Evolutionary conservation across 1,140 invertebrate species (phyloP).

Genomic region (Drosophila kurseongensis): DNA sequence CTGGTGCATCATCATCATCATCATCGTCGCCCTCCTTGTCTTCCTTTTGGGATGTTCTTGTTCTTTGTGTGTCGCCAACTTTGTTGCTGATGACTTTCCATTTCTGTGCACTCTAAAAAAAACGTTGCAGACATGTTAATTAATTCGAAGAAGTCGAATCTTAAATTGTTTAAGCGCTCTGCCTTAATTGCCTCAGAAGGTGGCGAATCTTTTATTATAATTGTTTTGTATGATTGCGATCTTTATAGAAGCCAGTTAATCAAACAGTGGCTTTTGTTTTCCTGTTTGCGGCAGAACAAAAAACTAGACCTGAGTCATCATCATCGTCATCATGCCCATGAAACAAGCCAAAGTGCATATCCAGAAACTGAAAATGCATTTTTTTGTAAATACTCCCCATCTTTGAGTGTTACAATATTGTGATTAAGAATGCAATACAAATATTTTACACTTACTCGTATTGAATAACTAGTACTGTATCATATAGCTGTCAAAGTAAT

Average conservation of each 20-base stretch:
- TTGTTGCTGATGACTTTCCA: constrained; percentile 38
- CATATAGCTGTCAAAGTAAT: constrained; percentile 31
- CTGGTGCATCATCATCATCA: constrained; percentile 45
- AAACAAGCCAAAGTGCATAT: not conserved
- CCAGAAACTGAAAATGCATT: not conserved
- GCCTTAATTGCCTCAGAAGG: constrained; percentile 22
- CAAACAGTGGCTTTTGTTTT: constrained; percentile 18
- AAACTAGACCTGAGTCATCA: constrained; percentile 44
- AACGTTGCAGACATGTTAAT: not conserved
- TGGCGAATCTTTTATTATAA: constrained; percentile 43
- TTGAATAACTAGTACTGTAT: constrained; percentile 5
- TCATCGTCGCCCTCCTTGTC: constrained; percentile 16
- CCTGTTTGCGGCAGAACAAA: constrained; percentile 11
- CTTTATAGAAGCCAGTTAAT: constrained; percentile 25
- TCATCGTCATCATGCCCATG: not conserved
- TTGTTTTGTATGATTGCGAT: constrained; percentile 38
- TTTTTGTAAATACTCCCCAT: not conserved
- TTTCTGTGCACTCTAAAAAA: constrained; percentile 28
- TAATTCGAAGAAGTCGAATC: constrained; percentile 3
- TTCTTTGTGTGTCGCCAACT: constrained; percentile 37
- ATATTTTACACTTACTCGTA: not conserved
- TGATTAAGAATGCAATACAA: not conserved
- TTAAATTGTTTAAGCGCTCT: constrained; percentile 9
- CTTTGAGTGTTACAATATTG: not conserved
- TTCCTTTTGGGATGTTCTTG: constrained; percentile 11